Evolutionary conservation across 2,797 vertebrate species (phyloP).

Genomic region (Rallus crepitans): DNA sequence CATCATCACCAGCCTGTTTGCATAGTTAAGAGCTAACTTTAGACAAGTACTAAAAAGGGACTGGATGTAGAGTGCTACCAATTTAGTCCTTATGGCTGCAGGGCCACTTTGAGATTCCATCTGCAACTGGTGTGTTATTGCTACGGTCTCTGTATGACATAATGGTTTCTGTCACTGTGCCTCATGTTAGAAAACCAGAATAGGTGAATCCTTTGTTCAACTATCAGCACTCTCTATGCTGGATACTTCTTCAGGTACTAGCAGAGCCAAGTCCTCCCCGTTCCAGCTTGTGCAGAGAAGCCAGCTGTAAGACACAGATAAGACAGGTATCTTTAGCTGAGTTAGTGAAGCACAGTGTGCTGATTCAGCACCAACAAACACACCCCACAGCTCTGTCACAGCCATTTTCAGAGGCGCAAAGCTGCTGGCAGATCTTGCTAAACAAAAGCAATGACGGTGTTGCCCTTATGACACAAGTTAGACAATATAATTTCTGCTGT

Average conservation of each 20-base stretch:
- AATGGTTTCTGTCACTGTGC: not conserved
- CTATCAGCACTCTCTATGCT: constrained; percentile 56
- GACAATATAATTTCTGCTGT: not conserved
- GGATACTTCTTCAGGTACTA: constrained; percentile 71
- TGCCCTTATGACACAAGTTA: not conserved
- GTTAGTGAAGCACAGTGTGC: not conserved
- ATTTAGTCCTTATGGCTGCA: constrained; percentile 32
- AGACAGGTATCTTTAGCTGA: not conserved
- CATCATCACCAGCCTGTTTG: not conserved
- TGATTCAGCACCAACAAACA: constrained; percentile 5
- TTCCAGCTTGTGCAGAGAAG: constrained; percentile 68
- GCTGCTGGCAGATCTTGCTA: not conserved
- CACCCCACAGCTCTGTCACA: not conserved
- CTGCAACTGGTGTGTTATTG: not conserved
- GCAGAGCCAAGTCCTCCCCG: constrained; percentile 61
- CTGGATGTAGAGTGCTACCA: not conserved
- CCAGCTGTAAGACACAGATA: constrained; percentile 65
- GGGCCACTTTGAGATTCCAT: not conserved
- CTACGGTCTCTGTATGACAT: not conserved
- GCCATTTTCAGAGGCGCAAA: not conserved
- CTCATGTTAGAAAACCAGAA: not conserved
- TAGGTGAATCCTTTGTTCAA: constrained; percentile 22
- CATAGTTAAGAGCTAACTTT: constrained; percentile 27
- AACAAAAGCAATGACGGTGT: not conserved
- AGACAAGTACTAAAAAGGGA: constrained; percentile 4